Percentiles rank a stretch among this genome's conserved stretches.
Conservation (phyloP, 2,888 invertebrate species). For the Drosophila nigricruria region DNA sequence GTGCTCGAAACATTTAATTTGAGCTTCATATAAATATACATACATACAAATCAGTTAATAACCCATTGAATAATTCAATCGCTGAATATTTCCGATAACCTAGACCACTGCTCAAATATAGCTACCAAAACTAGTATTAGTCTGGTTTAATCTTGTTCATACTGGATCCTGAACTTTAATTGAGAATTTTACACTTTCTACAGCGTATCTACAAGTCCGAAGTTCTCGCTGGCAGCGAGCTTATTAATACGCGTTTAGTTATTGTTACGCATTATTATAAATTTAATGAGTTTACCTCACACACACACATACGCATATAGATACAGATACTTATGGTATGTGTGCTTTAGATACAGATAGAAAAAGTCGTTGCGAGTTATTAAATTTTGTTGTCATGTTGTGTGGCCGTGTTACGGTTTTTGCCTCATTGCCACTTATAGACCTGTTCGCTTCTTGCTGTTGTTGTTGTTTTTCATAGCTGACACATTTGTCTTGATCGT, state of each 20-base stretch:
- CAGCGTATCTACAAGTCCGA: slow-evolving; percentile 8
- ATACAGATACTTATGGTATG: slow-evolving; percentile 15
- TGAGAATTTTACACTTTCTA: not conserved
- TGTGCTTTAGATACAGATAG: slow-evolving; percentile 42
- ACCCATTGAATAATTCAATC: not conserved
- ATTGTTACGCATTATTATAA: slow-evolving; percentile 75
- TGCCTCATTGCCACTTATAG: slow-evolving; percentile 73
- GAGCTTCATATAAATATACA: no score
- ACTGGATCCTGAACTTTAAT: no score
- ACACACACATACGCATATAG: slow-evolving; percentile 20
- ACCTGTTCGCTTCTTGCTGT: slow-evolving; percentile 37
- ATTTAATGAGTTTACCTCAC: slow-evolving; percentile 73
- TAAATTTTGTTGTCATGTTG: slow-evolving; percentile 76
- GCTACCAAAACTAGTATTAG: not conserved
- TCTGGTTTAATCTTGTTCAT: not conserved
- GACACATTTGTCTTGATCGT: slow-evolving; percentile 77
- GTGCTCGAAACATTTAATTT: no score
- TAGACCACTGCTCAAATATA: not conserved
- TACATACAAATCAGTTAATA: not conserved
- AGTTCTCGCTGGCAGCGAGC: no score
- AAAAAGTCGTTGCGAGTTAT: slow-evolving; percentile 65
- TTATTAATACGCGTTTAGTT: slow-evolving; percentile 70
- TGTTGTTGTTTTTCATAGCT: slow-evolving; percentile 46
- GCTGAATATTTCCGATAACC: not conserved
- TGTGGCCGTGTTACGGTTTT: slow-evolving; percentile 77